Evolutionary conservation across 2,888 invertebrate species (phyloP).

Genomic region (Melanostoma scalare): DNA sequence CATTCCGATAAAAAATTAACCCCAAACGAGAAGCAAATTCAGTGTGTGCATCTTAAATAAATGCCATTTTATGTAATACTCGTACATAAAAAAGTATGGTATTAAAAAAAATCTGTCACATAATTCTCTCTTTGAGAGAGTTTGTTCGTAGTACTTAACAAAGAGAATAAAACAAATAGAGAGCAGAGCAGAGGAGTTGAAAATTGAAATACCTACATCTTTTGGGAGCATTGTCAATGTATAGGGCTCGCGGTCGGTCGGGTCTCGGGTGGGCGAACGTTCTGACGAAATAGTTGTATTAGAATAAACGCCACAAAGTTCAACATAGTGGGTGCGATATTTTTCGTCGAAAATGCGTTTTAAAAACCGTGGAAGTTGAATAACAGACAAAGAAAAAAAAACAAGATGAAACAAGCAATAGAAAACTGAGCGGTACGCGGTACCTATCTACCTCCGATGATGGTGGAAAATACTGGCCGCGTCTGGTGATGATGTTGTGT

Average conservation of each 20-base stretch:
- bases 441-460: not conserved
- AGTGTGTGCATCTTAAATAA: slow-evolving; percentile 30
- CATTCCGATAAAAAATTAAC: slow-evolving; percentile 33
- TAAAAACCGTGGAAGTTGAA: slow-evolving; percentile 34
- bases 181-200: slow-evolving; percentile 10
- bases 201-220: slow-evolving; percentile 27
- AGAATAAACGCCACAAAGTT: slow-evolving; percentile 57
- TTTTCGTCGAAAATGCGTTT: slow-evolving; percentile 51
- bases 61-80: slow-evolving; percentile 37
- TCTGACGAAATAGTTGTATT: slow-evolving; percentile 40
- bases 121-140: slow-evolving; percentile 34
- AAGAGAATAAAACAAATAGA: slow-evolving; percentile 33
- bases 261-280: slow-evolving; percentile 2
- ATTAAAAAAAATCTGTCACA: slow-evolving; percentile 13
- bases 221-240: slow-evolving; percentile 47
- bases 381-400: slow-evolving; percentile 18
- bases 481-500: slow-evolving; percentile 43
- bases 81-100: slow-evolving; percentile 18
- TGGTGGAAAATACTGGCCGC: slow-evolving; percentile 23
- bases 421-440: slow-evolving; percentile 29
- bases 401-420: slow-evolving; percentile 46
- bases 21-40: slow-evolving; percentile 4
- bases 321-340: slow-evolving; percentile 59
- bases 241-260: slow-evolving; percentile 26
- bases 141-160: slow-evolving; percentile 1